Conservation (phyloP, 1,140 invertebrate genomes). For the Amyelois transitella region DNA sequence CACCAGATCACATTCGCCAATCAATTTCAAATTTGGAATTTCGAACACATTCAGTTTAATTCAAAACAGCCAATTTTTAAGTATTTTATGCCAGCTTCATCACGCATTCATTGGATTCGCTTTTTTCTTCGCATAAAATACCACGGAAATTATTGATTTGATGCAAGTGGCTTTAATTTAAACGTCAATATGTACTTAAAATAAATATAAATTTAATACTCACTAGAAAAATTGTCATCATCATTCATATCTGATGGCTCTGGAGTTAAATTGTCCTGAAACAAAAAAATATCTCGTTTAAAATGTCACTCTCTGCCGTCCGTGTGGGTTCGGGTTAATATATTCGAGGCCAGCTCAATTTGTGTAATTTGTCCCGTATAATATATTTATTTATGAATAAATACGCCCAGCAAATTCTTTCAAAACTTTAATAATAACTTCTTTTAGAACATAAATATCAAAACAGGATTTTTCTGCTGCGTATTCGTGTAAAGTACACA, state of each 20-base stretch:
- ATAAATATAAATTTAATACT: slow-evolving; percentile 40
- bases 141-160: slow-evolving; percentile 53
- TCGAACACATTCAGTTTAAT: slow-evolving; percentile 10
- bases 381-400: no score
- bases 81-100: slow-evolving; percentile 32
- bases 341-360: no score
- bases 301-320: background rate
- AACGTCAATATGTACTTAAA: background rate
- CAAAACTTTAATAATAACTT: no score
- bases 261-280: slow-evolving; percentile 82
- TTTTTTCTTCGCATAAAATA: slow-evolving; percentile 37
- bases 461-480: no score
- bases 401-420: no score
- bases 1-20: slow-evolving; percentile 69
- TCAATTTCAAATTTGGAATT: slow-evolving; percentile 54
- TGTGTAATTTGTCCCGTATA: background rate
- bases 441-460: no score
- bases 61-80: slow-evolving; percentile 44
- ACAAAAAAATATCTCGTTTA: slow-evolving; percentile 58
- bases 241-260: slow-evolving; percentile 81
- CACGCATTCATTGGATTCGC: slow-evolving; percentile 4
- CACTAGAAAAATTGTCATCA: slow-evolving; percentile 82
- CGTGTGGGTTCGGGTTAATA: no score
- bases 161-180: slow-evolving; percentile 56
- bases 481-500: no score